Conservation (phyloP, 2,797 vertebrate species). For the Galagoides demidoff region DNA sequence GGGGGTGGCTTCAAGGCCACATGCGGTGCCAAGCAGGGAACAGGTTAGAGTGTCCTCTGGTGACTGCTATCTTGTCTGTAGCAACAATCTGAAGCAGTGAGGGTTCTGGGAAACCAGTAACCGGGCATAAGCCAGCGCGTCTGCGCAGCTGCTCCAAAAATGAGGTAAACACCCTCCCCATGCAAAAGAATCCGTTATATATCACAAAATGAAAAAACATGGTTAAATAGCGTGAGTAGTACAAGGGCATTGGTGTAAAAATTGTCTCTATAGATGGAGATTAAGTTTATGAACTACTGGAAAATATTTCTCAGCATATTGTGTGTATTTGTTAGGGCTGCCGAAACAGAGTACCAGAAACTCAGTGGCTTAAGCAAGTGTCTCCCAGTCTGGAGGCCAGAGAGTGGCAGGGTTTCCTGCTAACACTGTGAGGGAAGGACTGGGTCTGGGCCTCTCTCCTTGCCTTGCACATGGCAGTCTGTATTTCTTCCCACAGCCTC, state of each 20-base stretch:
- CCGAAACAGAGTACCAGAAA: rapidly evolving
- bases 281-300: background rate
- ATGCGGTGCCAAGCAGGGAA: background rate
- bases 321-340: background rate
- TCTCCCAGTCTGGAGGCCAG: background rate
- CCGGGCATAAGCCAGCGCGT: background rate
- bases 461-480: background rate
- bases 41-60: no score
- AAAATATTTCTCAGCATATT: background rate
- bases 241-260: background rate
- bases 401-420: background rate
- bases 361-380: background rate
- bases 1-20: background rate
- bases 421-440: background rate
- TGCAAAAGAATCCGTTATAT: background rate
- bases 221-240: background rate
- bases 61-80: no score
- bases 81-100: background rate
- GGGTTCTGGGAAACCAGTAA: background rate
- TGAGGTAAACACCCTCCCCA: background rate
- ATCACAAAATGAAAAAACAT: background rate
- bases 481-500: background rate
- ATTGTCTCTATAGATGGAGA: background rate
- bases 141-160: background rate
- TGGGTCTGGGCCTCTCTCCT: background rate